Conservation (phyloP, 2,797 vertebrate species). For the Oceanodroma leucorhoa region DNA sequence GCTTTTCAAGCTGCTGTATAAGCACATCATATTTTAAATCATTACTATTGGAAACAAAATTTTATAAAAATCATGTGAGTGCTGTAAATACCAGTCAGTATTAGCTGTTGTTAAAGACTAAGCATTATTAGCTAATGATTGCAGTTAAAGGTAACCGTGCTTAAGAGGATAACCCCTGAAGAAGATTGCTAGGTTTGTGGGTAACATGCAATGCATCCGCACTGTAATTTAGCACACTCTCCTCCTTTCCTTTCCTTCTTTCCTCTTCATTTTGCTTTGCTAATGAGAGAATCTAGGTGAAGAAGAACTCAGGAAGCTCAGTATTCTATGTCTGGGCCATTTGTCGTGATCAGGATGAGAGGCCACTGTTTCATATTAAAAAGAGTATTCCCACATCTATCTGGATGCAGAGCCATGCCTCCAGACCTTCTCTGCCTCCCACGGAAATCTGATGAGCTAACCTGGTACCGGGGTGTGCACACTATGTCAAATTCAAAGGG, state of each 20-base stretch:
- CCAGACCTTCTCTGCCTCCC: background rate
- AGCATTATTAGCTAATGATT: background rate
- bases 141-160: background rate
- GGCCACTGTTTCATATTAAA: background rate
- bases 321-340: background rate
- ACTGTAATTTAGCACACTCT: background rate
- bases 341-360: background rate
- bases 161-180: background rate
- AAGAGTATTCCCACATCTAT: background rate
- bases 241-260: background rate
- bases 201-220: background rate
- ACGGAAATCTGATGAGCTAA: background rate
- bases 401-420: background rate
- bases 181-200: background rate
- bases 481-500: background rate
- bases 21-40: background rate
- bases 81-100: background rate
- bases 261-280: background rate
- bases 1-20: background rate
- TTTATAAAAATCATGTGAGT: background rate
- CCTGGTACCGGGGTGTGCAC: background rate
- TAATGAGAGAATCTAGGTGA: background rate
- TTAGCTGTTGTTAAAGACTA: background rate
- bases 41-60: background rate
- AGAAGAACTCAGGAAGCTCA: background rate